A percentile compares a stretch with the other conserved stretches of the same genome.
Conservation (phyloP, 2,113 vertebrate genomes). For the Oostethus manadensis region DNA sequence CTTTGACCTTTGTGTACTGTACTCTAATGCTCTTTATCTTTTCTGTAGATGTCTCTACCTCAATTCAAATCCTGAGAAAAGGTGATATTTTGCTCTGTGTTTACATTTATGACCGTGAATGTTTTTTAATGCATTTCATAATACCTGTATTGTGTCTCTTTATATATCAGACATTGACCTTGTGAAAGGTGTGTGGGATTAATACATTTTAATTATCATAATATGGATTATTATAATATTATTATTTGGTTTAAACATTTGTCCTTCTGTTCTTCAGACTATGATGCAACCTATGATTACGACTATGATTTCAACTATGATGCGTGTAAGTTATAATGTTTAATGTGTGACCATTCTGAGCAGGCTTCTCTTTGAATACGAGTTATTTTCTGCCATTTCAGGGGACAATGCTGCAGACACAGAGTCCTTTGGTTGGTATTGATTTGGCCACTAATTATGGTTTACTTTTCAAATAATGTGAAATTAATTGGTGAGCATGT, state of each 20-base stretch:
- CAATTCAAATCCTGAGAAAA: conserved; percentile 67
- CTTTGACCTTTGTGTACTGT: background rate
- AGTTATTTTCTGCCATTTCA: conserved; percentile 20
- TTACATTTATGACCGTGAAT: background rate
- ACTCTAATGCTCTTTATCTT: conserved; percentile 20
- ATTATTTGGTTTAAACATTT: background rate
- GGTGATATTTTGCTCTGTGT: conserved; percentile 38
- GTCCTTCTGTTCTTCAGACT: conserved; percentile 50
- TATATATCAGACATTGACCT: conserved; percentile 60
- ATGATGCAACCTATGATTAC: conserved; percentile 64
- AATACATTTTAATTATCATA: background rate
- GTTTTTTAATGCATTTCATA: background rate
- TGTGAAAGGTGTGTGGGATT: conserved; percentile 56
- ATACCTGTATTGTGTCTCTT: conserved; percentile 1
- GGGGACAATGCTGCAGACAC: conserved; percentile 42
- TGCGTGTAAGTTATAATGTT: conserved; percentile 56
- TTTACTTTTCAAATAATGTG: background rate
- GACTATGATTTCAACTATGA: conserved; percentile 68
- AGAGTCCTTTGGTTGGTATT: conserved; percentile 46
- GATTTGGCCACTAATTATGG: background rate
- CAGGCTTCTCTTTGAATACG: background rate
- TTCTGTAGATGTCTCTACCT: conserved; percentile 68
- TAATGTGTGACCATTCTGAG: background rate
- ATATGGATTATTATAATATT: too few species aligned
- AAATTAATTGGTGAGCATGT: background rate